Percentiles rank a stretch among this genome's conserved stretches.
These are phyloP conservation scores for Vulpes vulpes DNA, from an alignment of 2,113 vertebrate species.

Conservation along the genomic window DNA sequence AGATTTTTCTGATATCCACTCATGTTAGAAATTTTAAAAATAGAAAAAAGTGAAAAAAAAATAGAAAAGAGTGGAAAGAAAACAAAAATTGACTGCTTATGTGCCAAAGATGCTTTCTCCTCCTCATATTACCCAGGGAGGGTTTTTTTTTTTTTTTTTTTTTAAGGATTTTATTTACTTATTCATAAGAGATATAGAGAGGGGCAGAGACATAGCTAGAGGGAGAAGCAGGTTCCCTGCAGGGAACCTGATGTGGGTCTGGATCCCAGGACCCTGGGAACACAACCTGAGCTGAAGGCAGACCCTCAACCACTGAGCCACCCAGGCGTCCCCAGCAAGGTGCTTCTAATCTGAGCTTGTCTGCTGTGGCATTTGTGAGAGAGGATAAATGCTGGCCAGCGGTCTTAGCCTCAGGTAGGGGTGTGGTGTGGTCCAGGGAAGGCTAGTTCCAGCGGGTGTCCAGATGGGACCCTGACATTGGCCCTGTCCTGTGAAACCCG, in stretches of 20 bases:
- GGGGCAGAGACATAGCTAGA: too few relatives aligned
- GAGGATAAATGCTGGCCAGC: not conserved
- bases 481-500: not conserved
- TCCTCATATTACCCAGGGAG: not conserved
- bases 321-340: too few relatives aligned
- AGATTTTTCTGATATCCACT: not conserved
- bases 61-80: not conserved
- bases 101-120: not conserved
- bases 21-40: conserved; percentile 4
- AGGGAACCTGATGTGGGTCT: too few relatives aligned
- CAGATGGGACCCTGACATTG: not conserved
- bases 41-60: not conserved
- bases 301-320: too few relatives aligned
- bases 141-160: too few relatives aligned
- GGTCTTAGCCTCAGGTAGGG: not conserved
- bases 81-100: not conserved
- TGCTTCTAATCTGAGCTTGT: not conserved
- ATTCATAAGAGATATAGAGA: too few relatives aligned
- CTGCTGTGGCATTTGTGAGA: not conserved
- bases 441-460: not conserved
- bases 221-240: too few relatives aligned
- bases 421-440: not conserved
- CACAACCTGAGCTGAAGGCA: too few relatives aligned
- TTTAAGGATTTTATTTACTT: too few relatives aligned
- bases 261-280: too few relatives aligned